Conservation (phyloP, 2,888 invertebrate species). For the Mimas tiliae region DNA sequence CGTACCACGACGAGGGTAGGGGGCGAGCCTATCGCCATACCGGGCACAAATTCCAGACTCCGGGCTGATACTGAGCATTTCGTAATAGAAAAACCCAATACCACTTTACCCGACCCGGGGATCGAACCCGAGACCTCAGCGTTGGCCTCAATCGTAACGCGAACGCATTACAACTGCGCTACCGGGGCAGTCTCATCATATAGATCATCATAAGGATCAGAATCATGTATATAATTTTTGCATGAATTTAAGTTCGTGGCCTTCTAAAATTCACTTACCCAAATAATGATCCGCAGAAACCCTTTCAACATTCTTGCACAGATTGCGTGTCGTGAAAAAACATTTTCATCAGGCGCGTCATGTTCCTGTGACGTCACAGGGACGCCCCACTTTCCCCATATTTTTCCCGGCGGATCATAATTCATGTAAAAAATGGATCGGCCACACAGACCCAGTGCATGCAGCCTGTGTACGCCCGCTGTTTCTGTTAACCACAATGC, state of each 20-base stretch:
- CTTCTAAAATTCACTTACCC: neutral
- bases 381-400: slow-evolving; percentile 58
- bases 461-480: slow-evolving; percentile 29
- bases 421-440: slow-evolving; percentile 74
- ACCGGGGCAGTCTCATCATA: too few species aligned
- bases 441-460: slow-evolving; percentile 46
- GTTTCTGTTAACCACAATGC: slow-evolving; percentile 10
- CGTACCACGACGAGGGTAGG: too few species aligned
- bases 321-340: slow-evolving; percentile 14
- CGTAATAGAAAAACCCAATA: too few species aligned
- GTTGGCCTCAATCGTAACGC: too few species aligned
- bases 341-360: slow-evolving; percentile 35
- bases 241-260: neutral
- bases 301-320: slow-evolving; percentile 9
- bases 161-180: too few species aligned
- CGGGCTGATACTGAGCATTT: too few species aligned
- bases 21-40: too few species aligned
- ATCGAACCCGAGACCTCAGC: too few species aligned
- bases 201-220: too few species aligned
- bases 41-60: too few species aligned
- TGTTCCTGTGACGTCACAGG: slow-evolving; percentile 48
- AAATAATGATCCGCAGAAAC: neutral
- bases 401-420: slow-evolving; percentile 64
- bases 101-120: too few species aligned
- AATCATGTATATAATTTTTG: too few species aligned